A percentile compares a stretch with the other conserved stretches of the same genome.
Conservation (phyloP, 2,797 vertebrate species). For the Poecilia picta region DNA sequence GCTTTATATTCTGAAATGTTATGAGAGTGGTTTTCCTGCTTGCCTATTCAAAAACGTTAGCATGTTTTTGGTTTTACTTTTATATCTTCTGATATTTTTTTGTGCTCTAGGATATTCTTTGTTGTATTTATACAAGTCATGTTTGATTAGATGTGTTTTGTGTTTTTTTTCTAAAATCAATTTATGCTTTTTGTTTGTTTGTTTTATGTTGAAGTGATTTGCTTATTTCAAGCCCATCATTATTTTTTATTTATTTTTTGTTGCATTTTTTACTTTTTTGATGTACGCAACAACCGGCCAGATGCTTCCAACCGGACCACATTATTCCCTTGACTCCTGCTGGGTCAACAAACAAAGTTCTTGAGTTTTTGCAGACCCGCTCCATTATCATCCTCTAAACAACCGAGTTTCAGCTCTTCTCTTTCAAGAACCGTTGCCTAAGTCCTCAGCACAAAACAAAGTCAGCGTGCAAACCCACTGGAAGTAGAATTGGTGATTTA, state of each 20-base stretch:
- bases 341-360: constrained; percentile 43
- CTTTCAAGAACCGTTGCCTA: constrained; percentile 52
- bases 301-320: constrained; percentile 25
- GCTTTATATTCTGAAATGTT: not conserved
- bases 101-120: not conserved
- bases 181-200: not conserved
- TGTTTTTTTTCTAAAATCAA: not conserved
- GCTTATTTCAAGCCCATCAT: not conserved
- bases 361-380: constrained; percentile 32
- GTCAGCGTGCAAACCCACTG: constrained; percentile 58
- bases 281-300: constrained; percentile 28
- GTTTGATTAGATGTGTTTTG: not conserved
- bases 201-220: not conserved
- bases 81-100: not conserved
- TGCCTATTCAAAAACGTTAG: not conserved
- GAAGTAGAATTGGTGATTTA: constrained; percentile 56
- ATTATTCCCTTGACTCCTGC: constrained; percentile 24
- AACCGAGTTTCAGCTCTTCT: constrained; percentile 44
- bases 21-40: not conserved
- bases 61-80: not conserved
- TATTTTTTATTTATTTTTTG: not conserved
- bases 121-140: not conserved
- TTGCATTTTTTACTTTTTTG: not conserved
- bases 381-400: constrained; percentile 58
- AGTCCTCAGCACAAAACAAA: constrained; percentile 41